A percentile compares a stretch with the other conserved stretches of the same genome.
phyloP scores from a whole-genome alignment of 2,797 vertebrate genomes.

The Borostomias antarcticus region DNA sequence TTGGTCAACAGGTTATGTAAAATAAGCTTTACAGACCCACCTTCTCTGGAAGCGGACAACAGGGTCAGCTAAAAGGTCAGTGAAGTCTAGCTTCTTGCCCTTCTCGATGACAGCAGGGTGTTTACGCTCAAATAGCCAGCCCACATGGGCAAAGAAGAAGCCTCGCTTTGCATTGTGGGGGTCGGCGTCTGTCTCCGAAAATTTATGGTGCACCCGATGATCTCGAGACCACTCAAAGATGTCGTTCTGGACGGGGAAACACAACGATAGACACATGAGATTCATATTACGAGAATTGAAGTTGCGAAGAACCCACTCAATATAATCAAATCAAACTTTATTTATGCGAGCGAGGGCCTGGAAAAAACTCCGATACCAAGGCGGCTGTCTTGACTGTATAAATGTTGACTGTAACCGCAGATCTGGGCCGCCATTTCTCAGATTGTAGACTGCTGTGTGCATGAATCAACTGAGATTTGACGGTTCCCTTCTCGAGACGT shows the following conservation, averaged over 20 bases:
- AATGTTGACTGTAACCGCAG: too few species aligned
- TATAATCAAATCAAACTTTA: too few species aligned
- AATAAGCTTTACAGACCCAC: conserved; percentile 60
- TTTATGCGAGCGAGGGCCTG: too few species aligned
- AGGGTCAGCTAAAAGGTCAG: conserved; percentile 77
- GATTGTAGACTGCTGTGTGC: too few species aligned
- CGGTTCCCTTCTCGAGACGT: too few species aligned
- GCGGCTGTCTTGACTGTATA: too few species aligned
- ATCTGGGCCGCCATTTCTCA: too few species aligned
- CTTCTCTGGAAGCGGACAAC: conserved; percentile 81
- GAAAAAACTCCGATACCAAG: too few species aligned
- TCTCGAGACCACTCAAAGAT: conserved; percentile 82
- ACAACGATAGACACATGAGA: neutral
- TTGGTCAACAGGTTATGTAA: neutral
- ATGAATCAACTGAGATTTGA: too few species aligned
- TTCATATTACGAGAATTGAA: neutral
- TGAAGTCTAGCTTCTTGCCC: conserved; percentile 76
- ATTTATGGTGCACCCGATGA: conserved; percentile 82
- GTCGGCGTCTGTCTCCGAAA: conserved; percentile 79
- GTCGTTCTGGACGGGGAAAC: conserved; percentile 70
- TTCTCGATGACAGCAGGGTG: conserved; percentile 80
- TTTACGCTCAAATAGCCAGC: conserved; percentile 81
- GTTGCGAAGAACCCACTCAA: too few species aligned
- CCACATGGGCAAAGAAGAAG: conserved; percentile 81
- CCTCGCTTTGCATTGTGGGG: conserved; percentile 77